Evolutionary conservation across 2,797 vertebrate species (phyloP), one percentile per base, ranked within the genome.

Genomic region (Peromyscus eremicus): DNA sequence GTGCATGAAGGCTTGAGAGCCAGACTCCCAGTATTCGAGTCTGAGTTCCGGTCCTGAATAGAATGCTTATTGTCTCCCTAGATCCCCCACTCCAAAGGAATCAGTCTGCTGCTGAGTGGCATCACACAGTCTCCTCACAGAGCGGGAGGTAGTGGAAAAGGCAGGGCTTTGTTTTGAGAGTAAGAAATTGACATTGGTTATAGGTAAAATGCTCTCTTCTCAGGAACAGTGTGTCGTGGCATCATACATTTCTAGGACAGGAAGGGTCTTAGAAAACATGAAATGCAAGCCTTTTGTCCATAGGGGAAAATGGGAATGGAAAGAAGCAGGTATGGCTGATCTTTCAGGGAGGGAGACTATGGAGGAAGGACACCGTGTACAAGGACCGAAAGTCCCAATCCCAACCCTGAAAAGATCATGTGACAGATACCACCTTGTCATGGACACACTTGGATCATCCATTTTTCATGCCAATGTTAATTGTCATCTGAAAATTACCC

Each of bases 11-110:
- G 46, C 23, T 66, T 77, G 43, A 90, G 85, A 93, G 52, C 55
- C 83, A 95, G 70, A 91, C 64, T 46, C 83, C 23, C 34, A 92
- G 62, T 13, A 81, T 81, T 93, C 25, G 62, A 84, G 4, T 29
- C 64, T 92, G 66, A 94, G 80, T 96, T 97, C 19, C 64, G 73
- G 64, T 34, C 40, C 79, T 76, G 55, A 77, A 89, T 52, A 77
- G 92, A 75, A 62, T 92, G 27, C 76, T 94, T 91, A 68, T 57
- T 92, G 29, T 92, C 6, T 57, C 27, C 49, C 5, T 6, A 17
- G 84, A 46, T 27, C 66, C 34, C 4, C 87, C 52, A 34, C 92
- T 76, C 85, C 62, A 92, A 66, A 70, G 73, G 60, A 83, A 76
- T 85, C 49, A 17, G 17, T 81, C 32, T 70, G 1, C 91, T 40